Conservation (phyloP, 2,797 vertebrate genomes). For the Coilia nasus region DNA sequence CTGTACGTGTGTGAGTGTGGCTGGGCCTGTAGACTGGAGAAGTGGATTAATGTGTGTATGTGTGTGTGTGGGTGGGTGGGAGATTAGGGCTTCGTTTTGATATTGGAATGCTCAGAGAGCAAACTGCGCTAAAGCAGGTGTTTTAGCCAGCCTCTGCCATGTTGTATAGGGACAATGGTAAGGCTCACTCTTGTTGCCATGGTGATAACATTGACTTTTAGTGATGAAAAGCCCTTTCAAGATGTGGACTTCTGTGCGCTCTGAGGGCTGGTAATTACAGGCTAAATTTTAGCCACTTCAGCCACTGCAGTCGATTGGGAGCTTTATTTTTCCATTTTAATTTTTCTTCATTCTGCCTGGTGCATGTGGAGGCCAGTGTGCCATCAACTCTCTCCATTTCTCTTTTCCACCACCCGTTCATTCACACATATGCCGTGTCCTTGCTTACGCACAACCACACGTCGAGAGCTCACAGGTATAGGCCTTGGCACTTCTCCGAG, state of each 20-base stretch:
- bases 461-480: conserved; percentile 19
- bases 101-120: conserved; percentile 50
- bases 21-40: neutral
- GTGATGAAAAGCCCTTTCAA: conserved; percentile 58
- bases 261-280: conserved; percentile 52
- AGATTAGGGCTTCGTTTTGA: conserved; percentile 49
- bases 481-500: conserved; percentile 16
- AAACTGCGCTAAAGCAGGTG: conserved; percentile 53
- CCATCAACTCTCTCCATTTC: neutral
- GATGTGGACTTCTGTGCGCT: conserved; percentile 52
- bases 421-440: conserved; percentile 40
- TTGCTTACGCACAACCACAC: neutral
- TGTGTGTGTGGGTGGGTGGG: conserved; percentile 29
- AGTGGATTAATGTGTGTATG: neutral
- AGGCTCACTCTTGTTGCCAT: conserved; percentile 56
- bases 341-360: conserved; percentile 38
- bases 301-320: conserved; percentile 45
- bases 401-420: too few relatives aligned
- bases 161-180: conserved; percentile 47
- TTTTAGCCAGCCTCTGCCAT: conserved; percentile 32
- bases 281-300: conserved; percentile 58
- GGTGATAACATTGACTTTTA: conserved; percentile 61
- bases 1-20: neutral
- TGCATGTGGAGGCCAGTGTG: conserved; percentile 23
- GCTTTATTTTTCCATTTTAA: conserved; percentile 50